These are phyloP conservation scores for Agrilus mali DNA, from an alignment of 2,888 invertebrate genomes.

Conservation along the genomic window DNA sequence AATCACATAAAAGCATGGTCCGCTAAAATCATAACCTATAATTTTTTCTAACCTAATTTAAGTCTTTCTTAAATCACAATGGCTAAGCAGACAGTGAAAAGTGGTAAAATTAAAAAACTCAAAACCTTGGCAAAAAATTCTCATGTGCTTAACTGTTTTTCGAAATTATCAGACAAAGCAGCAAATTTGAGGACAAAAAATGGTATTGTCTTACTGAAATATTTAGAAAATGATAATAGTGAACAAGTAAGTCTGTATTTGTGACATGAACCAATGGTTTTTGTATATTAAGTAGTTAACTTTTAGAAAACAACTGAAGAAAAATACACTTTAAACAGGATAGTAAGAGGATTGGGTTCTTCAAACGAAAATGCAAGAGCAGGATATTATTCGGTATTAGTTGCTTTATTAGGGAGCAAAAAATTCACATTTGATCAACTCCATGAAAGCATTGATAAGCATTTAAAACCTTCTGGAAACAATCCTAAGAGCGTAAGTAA, in stretches of 20 bases:
- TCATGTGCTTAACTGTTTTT: conserved; percentile 28
- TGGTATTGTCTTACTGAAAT: conserved; percentile 30
- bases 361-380: conserved; percentile 48
- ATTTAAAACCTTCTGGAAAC: conserved; percentile 47
- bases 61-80: too few species aligned
- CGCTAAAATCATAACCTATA: too few species aligned
- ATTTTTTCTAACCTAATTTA: too few species aligned
- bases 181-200: conserved; percentile 32
- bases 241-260: conserved; percentile 27
- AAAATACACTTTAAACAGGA: conserved; percentile 51
- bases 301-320: conserved; percentile 49
- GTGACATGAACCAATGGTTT: conserved; percentile 4
- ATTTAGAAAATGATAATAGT: conserved; percentile 27
- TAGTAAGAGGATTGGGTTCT: conserved; percentile 61
- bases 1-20: too few species aligned
- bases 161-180: conserved; percentile 30
- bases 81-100: too few species aligned
- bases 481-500: conserved; percentile 54
- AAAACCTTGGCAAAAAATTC: background rate
- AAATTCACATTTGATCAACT: conserved; percentile 39
- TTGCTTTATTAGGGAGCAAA: conserved; percentile 41
- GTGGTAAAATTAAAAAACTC: too few species aligned
- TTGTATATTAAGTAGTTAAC: conserved; percentile 8
- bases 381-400: conserved; percentile 57
- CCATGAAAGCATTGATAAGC: conserved; percentile 46